Evolutionary conservation across 2,888 invertebrate genomes (phyloP).

Genomic region (Melanotus villosus): DNA sequence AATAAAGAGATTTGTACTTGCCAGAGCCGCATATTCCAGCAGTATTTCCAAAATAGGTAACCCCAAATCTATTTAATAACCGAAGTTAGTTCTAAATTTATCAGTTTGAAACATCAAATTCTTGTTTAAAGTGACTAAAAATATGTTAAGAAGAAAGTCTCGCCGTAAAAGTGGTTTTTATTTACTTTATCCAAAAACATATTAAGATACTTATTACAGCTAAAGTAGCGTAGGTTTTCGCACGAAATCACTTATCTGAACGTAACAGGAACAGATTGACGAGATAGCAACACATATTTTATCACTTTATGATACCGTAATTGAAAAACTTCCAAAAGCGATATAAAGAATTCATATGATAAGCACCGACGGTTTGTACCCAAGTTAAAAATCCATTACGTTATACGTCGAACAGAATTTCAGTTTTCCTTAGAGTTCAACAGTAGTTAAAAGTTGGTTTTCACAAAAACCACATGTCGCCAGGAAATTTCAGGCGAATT

Average conservation of each 20-base stretch:
- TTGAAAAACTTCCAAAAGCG: conserved; percentile 29
- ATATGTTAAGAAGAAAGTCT: too few relatives aligned
- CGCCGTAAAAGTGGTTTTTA: too few relatives aligned
- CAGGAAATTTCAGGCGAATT: conserved; percentile 49
- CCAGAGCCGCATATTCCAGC: too few relatives aligned
- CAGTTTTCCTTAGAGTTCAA: conserved; percentile 40
- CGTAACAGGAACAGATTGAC: neutral
- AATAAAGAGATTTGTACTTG: too few relatives aligned
- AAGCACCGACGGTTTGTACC: conserved; percentile 27
- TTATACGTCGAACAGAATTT: conserved; percentile 32
- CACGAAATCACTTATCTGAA: neutral
- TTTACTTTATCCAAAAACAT: neutral
- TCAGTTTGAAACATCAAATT: too few relatives aligned
- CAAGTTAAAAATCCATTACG: conserved; percentile 30
- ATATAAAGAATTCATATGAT: conserved; percentile 20
- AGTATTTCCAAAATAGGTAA: too few relatives aligned
- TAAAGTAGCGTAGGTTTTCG: neutral
- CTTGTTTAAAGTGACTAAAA: too few relatives aligned
- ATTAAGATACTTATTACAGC: neutral
- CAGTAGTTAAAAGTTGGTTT: conserved; percentile 40
- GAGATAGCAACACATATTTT: neutral
- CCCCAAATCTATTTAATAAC: too few relatives aligned
- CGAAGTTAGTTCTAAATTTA: too few relatives aligned
- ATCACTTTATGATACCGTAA: conserved; percentile 27
- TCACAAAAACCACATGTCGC: conserved; percentile 48